Conservation (phyloP, 2,888 invertebrate genomes). For the Suillia variegata region DNA sequence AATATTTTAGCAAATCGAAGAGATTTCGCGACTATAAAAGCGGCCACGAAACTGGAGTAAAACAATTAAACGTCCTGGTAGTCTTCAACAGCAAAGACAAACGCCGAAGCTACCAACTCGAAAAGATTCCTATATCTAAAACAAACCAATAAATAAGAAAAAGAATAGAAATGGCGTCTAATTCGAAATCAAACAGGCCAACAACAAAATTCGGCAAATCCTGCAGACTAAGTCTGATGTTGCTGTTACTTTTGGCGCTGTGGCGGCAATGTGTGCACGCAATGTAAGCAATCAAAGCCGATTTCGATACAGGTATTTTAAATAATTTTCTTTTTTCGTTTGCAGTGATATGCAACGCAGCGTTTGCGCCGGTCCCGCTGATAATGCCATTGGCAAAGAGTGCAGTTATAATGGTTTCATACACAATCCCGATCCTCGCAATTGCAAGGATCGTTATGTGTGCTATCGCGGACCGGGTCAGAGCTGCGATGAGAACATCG, state of each 20-base stretch:
- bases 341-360: no score
- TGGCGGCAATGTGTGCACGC: not conserved
- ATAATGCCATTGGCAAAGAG: not conserved
- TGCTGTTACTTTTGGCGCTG: not conserved
- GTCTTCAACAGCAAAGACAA: not conserved
- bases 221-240: not conserved
- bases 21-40: slow-evolving; percentile 18
- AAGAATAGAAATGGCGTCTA: not conserved
- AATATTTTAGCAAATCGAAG: not conserved
- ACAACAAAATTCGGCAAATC: not conserved
- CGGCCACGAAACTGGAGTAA: slow-evolving; percentile 3
- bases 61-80: slow-evolving; percentile 4
- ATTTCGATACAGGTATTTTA: no score
- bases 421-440: slow-evolving; percentile 21
- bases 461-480: slow-evolving; percentile 24
- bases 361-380: no score
- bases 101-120: no score
- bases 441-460: slow-evolving; percentile 25
- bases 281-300: not conserved
- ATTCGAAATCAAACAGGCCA: not conserved
- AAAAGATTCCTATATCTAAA: not conserved
- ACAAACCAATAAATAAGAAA: not conserved
- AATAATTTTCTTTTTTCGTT: no score
- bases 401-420: slow-evolving; percentile 26
- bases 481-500: slow-evolving; percentile 25